A percentile compares a stretch with the other conserved stretches of the same genome.
These are phyloP conservation scores for Orthosia gothica DNA, from an alignment of 2,888 invertebrate genomes.

Conservation along the genomic window DNA sequence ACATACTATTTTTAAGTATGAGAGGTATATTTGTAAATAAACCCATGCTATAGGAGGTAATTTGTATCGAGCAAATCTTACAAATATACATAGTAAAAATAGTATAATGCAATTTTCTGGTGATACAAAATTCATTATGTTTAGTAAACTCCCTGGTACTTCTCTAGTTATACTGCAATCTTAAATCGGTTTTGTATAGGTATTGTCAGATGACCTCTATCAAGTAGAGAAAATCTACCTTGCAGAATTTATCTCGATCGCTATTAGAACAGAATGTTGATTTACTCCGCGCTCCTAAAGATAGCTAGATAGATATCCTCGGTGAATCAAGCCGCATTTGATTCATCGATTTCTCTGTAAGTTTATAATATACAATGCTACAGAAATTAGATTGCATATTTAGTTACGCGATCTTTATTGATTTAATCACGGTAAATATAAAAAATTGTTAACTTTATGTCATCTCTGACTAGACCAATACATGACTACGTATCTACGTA, in stretches of 20 bases:
- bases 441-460: neutral
- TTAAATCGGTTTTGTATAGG: neutral
- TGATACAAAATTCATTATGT: neutral
- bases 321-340: neutral
- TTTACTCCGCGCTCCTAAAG: neutral
- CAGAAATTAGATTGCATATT: constrained; percentile 11
- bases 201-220: constrained; percentile 6
- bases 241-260: constrained; percentile 5
- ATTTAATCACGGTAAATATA: neutral
- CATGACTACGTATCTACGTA: neutral
- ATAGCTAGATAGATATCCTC: too few relatives aligned
- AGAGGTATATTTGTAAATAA: too few relatives aligned
- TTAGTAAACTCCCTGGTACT: neutral
- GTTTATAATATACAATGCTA: neutral
- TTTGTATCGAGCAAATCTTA: neutral
- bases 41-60: neutral
- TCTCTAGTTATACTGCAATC: neutral
- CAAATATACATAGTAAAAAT: too few relatives aligned
- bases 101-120: too few relatives aligned
- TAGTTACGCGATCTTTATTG: neutral
- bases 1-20: too few relatives aligned
- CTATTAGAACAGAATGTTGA: constrained; percentile 4
- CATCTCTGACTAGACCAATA: neutral
- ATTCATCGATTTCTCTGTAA: constrained; percentile 11
- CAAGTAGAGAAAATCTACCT: neutral